Evolutionary conservation across 1,140 invertebrate genomes (phyloP).

Genomic region (Phortica variegata): DNA sequence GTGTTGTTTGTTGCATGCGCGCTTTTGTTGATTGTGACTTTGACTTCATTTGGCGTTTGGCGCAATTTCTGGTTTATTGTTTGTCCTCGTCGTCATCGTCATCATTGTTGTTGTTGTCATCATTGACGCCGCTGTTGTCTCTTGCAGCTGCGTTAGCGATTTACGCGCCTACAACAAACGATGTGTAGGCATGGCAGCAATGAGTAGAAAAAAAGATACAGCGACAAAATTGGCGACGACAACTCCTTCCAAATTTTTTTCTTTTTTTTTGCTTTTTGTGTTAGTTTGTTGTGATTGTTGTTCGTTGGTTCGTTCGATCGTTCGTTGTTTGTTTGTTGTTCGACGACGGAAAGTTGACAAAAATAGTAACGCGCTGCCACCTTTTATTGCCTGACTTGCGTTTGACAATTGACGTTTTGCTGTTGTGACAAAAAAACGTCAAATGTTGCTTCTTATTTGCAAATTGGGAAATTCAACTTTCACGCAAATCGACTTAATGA

Average conservation of each 20-base stretch:
- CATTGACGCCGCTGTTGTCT: too few species aligned
- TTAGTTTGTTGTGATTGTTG: too few species aligned
- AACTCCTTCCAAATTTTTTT: too few species aligned
- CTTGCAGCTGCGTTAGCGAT: too few species aligned
- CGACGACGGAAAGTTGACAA: constrained; percentile 25
- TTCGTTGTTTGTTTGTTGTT: too few species aligned
- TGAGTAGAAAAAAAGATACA: too few species aligned
- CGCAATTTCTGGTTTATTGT: constrained; percentile 34
- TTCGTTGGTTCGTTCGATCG: too few species aligned
- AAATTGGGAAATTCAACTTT: constrained; percentile 55
- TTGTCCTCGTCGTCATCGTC: constrained; percentile 7
- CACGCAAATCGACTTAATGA: constrained; percentile 15
- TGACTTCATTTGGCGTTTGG: constrained; percentile 23
- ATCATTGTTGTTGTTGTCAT: too few species aligned
- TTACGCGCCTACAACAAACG: constrained; percentile 14
- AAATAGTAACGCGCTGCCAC: constrained; percentile 47
- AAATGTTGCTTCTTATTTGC: constrained; percentile 24
- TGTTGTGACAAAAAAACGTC: constrained; percentile 50
- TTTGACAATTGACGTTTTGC: constrained; percentile 34
- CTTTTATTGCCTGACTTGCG: constrained; percentile 39
- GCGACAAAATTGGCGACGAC: neutral
- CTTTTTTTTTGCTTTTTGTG: neutral
- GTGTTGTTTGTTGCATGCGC: too few species aligned
- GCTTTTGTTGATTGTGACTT: constrained; percentile 14
- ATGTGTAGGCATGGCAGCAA: constrained; percentile 3